Percentiles rank a stretch among this genome's conserved stretches.
Conservation (phyloP, 2,113 vertebrate species). For the Thalassarche chlororhynchos region DNA sequence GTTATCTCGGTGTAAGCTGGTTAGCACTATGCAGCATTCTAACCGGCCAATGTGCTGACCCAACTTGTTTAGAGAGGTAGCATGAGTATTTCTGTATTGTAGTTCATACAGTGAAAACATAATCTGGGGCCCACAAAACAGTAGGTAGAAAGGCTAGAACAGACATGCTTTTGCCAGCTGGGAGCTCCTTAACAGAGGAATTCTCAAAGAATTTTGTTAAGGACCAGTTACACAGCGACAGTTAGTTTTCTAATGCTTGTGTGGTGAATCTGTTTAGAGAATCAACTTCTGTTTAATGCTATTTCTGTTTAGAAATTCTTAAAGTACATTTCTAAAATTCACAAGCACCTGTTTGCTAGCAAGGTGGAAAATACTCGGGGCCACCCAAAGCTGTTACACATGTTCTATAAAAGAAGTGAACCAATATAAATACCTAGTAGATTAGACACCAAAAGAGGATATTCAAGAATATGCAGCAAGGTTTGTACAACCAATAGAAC, state of each 20-base stretch:
- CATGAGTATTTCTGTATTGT: neutral
- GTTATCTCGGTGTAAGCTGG: neutral
- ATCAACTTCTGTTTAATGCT: neutral
- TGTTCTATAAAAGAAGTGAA: neutral
- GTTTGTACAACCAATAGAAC: neutral
- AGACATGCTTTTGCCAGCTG: neutral
- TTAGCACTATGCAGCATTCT: neutral
- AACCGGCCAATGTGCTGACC: neutral
- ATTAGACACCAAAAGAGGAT: neutral
- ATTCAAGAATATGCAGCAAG: neutral
- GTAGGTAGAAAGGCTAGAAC: neutral
- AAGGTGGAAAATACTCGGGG: neutral
- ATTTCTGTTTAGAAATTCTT: neutral
- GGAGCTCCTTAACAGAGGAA: neutral
- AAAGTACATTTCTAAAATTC: neutral
- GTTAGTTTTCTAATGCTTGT: neutral
- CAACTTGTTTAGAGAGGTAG: neutral
- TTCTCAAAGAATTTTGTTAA: neutral
- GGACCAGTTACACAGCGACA: neutral
- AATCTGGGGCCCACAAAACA: neutral
- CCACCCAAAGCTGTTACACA: neutral
- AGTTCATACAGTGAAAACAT: neutral
- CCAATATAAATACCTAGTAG: neutral
- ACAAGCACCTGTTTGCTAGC: neutral
- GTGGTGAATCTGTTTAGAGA: neutral